Base-by-base conservation (phyloP, 2,888 invertebrate species). In the Spilosoma lubricipeda region DNA sequence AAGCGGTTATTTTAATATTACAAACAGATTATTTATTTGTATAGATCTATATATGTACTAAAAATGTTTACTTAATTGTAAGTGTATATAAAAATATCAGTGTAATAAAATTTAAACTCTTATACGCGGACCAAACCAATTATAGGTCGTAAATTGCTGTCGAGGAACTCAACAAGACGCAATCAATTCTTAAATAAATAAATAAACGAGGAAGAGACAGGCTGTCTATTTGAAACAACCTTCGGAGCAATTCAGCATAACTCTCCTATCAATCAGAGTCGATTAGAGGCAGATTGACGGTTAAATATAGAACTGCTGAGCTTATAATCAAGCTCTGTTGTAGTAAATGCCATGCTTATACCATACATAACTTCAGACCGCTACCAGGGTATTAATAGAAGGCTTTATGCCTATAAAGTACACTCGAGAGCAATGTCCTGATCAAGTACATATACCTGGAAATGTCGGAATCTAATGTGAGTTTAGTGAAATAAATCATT, bases 101-200 rank as follows among this genome's bases (percentile, higher is more conserved):
- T 42, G 72, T 66, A 75, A 77, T 79, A 80, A 83, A 80, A 80
- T 83, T 82, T 79, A 79, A 80, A 80, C 77, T 64, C 71, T 72
- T 74, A 67, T 70, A 71, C 74, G 77, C 77, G 79, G 77, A 74
- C 72, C 77, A 76, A 79, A 78, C 76, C 77, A 85, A 85, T 82
- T 84, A 82, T 76, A 74, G 71, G 77, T 71, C 65, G 71, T 86
- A 86, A 82, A 86, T 80, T 72, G 42, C 67, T 70, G 42, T 39
- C 30, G 36, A 70, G 67, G 42, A 65, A 71, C 48, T 67, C 39
- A 76, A 77, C 76, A 72, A 74, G 70, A 74, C 77, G 79, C 77
- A 80, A 79, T 78, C 77, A 84, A 80, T 39, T 74, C 67, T 65
- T 69, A 68, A 74, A 75, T 69, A 68, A 74, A 75, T 79, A 70